Evolutionary conservation across 2,888 invertebrate genomes (phyloP).

Genomic region (Drosophila borborema): DNA sequence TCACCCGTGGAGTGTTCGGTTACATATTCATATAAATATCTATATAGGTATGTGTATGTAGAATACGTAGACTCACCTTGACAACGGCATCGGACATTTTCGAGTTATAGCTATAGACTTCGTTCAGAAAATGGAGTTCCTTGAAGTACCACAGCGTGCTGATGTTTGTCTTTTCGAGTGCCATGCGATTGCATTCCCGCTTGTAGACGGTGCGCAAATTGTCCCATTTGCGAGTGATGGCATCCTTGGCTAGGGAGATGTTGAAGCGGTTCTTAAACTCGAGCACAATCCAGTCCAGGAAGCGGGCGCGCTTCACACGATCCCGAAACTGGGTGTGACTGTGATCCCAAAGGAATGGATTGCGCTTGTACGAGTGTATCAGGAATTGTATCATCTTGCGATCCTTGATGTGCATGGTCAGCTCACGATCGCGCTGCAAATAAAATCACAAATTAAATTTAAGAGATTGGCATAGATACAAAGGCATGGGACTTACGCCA

Average conservation of each 20-base stretch:
- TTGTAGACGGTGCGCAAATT: conserved; percentile 82
- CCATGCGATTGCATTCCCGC: conserved; percentile 83
- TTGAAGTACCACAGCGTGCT: conserved; percentile 83
- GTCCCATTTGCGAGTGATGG: conserved; percentile 82
- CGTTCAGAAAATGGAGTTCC: conserved; percentile 81
- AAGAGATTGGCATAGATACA: neutral
- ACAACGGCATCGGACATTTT: conserved; percentile 79
- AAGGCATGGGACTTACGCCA: conserved; percentile 62
- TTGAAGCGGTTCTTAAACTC: conserved; percentile 82
- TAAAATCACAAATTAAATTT: neutral
- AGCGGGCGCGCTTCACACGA: conserved; percentile 79
- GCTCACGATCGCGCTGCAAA: conserved; percentile 64
- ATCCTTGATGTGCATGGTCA: conserved; percentile 82
- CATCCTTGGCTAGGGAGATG: conserved; percentile 79
- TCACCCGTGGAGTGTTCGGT: conserved; percentile 4
- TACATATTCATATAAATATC: neutral
- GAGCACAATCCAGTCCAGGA: conserved; percentile 79
- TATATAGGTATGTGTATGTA: neutral
- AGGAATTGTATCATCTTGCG: conserved; percentile 83
- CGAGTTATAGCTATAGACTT: conserved; percentile 79
- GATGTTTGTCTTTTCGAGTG: conserved; percentile 80
- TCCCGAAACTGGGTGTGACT: conserved; percentile 82
- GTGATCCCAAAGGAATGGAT: conserved; percentile 82
- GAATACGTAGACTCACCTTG: conserved; percentile 57
- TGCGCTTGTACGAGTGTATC: conserved; percentile 81